Evolutionary conservation across 2,797 vertebrate genomes (phyloP), one percentile per base, ranked within the genome.

Genomic region (Peromyscus attwateri): DNA sequence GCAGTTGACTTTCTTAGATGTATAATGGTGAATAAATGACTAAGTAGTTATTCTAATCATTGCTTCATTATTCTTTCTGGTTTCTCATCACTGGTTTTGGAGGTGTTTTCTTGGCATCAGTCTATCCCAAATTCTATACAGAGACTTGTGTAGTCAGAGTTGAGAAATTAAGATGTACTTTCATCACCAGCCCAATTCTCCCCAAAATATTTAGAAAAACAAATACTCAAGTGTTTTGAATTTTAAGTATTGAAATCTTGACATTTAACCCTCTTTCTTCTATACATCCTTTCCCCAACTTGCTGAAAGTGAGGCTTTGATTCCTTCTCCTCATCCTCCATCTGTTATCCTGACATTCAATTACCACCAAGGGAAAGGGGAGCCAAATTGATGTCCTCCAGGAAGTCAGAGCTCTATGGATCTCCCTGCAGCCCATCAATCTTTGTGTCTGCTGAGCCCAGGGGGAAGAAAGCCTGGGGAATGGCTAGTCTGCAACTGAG

Each of bases 291-390:
- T 60, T 77, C 31, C 23, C 31, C 27, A 64, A 91, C 37, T 87
- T 93, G 76, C 73, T 82, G n/a, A 85, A 85, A 80, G 27, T 91
- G 81, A 94, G 60, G 52, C 14, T 62, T 7, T 40, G 46, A 23
- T 83, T 92, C 70, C 31, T 73, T 87, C 43, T 95, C 16, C 49
- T 43, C 4, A 40, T 49, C 43, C 79, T 89, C 83, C 70, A 94
- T 96, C 64, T 91, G 70, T 97, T 96, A 96, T 95, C 89, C 87
- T 96, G 96, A 97, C 91, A 93, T 71, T 95, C 91, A 95, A 3
- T 97, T 94, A 92, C 87, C 40, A 80, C 70, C 68, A 89, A 92
- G 85, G 87, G 70, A 91, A 95, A 8, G 34, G 46, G 49, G 46
- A 83, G 68, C 25, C 73, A 80, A 94, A 76, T 0, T 31, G 68